Evolutionary conservation across 2,797 vertebrate genomes (phyloP), one percentile per base, ranked within the genome.

Genomic region (Loriculus beryllinus): DNA sequence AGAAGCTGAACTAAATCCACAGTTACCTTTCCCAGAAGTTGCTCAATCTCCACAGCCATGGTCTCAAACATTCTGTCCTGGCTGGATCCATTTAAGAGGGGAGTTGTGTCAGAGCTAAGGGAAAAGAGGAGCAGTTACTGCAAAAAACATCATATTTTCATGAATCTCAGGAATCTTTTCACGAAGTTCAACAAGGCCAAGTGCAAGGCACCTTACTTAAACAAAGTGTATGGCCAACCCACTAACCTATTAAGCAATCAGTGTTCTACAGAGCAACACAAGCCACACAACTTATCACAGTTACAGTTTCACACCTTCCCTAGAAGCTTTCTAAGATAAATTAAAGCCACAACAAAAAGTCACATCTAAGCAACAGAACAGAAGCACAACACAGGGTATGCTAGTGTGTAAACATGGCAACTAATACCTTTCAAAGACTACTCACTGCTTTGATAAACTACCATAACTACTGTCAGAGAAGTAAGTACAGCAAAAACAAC

Each of bases 61-160:
- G 99, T 99, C 96, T 99, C 99, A 98, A 99, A 99, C 99, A 99
- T 99, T 96, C 99, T 98, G 98, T 99, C 99, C 98, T 99, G 99
- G 93, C 98, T 99, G 15, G 99, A 99, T 97, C 99, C 99, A 97
- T 99, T 99, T 81, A 99, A 97, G 40, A 99, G 98, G 3, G 99
- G 99, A 33, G 99, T 99, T 67, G 99, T 99, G 95, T 99, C 99
- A 37, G 99, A 99, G 96, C 99, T 99, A 89, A 83, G 86, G 84
- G 51, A 71, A 62, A 87, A 89, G n/a, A 92, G 39, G n/a, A 69
- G 80, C 21, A 48, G 86, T 97, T 84, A 96, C 47, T 76, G 63
- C 75, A 31, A 90, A 57, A 79, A 7, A 72, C 72, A 51, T 92
- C 59, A 17, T 4, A 29, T 42, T 62, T 43, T 33, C 28, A 42